Evolutionary conservation across 2,113 vertebrate genomes (phyloP).

Genomic region (Phoxinus phoxinus): DNA sequence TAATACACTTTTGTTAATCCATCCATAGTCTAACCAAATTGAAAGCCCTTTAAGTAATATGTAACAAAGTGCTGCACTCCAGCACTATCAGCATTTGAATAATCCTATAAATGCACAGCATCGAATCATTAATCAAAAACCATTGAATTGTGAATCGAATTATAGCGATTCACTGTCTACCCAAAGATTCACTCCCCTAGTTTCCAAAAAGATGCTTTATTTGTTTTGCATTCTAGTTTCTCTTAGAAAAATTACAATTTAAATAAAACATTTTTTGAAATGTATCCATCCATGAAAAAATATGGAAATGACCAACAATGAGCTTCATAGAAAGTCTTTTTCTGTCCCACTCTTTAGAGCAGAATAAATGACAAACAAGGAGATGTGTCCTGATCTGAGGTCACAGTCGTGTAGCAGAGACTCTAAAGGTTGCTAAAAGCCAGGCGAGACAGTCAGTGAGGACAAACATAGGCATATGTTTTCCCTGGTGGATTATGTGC

Average conservation of each 20-base stretch:
- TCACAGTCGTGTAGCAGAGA: background rate
- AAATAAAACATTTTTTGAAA: background rate
- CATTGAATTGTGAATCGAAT: too few relatives aligned
- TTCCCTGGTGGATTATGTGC: background rate
- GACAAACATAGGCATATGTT: slow-evolving; percentile 36
- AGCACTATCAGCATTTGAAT: too few relatives aligned
- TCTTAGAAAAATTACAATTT: too few relatives aligned
- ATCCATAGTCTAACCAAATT: too few relatives aligned
- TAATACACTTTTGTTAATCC: too few relatives aligned
- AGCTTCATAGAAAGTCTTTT: background rate
- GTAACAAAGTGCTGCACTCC: too few relatives aligned
- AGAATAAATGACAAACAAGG: slow-evolving; percentile 2
- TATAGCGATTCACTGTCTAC: background rate
- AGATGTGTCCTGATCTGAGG: slow-evolving; percentile 4
- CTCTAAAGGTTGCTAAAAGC: slow-evolving; percentile 30
- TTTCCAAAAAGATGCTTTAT: background rate
- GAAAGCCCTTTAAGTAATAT: too few relatives aligned
- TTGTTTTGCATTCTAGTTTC: too few relatives aligned
- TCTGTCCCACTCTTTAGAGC: background rate
- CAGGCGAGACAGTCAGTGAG: slow-evolving; percentile 37
- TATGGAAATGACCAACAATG: background rate
- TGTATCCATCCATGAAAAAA: background rate
- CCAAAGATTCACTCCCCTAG: background rate
- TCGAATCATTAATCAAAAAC: too few relatives aligned
- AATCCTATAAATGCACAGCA: too few relatives aligned